phyloP scores from a whole-genome alignment of 2,888 invertebrate species.

The Polietes domitor region DNA sequence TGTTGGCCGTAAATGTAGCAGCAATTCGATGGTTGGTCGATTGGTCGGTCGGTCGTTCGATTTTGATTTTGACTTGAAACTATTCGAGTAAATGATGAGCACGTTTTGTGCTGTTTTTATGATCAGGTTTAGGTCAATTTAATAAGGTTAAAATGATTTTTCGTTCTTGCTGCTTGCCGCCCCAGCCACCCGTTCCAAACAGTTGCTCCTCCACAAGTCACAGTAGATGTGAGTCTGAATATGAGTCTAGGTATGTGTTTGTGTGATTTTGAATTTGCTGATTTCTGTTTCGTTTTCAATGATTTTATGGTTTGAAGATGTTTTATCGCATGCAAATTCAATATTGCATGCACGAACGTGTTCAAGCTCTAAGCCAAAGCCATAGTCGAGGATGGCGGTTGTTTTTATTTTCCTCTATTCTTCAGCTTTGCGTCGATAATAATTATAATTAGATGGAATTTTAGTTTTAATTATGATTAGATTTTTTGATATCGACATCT shows the following conservation, averaged over 20 bases:
- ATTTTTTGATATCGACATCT: constrained; percentile 45
- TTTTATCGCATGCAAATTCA: constrained; percentile 69
- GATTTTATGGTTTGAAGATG: constrained; percentile 64
- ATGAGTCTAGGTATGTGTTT: constrained; percentile 31
- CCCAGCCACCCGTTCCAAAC: background rate
- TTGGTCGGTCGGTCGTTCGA: constrained; percentile 14
- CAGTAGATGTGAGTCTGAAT: constrained; percentile 13
- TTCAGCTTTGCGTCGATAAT: constrained; percentile 18
- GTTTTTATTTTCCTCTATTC: constrained; percentile 26
- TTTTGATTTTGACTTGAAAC: constrained; percentile 51
- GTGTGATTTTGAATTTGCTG: constrained; percentile 29
- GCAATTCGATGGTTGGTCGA: background rate
- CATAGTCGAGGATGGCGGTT: background rate
- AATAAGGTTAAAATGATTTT: constrained; percentile 65
- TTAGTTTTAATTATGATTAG: constrained; percentile 66
- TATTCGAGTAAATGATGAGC: constrained; percentile 67
- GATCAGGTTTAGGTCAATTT: constrained; percentile 67
- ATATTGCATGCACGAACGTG: constrained; percentile 67
- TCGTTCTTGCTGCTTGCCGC: background rate
- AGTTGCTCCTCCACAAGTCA: background rate
- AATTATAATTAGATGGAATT: constrained; percentile 67
- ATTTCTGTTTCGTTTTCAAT: constrained; percentile 50
- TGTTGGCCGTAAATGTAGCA: constrained; percentile 54
- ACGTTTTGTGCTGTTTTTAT: constrained; percentile 59
- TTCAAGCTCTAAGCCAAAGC: constrained; percentile 15